phyloP scores from a whole-genome alignment of 2,888 invertebrate genomes.

The Amorpha juglandis region DNA sequence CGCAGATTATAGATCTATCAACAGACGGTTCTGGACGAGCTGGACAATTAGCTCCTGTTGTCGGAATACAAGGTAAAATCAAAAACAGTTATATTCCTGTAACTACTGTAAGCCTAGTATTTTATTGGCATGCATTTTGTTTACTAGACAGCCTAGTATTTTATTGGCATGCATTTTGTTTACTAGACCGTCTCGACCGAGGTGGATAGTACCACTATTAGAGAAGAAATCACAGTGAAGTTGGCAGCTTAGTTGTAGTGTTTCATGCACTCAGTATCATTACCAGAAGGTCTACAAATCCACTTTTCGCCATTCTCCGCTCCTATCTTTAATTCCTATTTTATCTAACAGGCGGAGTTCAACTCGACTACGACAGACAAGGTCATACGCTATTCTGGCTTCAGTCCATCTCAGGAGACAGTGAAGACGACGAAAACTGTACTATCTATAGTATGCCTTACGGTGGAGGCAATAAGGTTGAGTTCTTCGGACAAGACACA shows the following conservation, averaged over 20 bases:
- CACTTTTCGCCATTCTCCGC: too few species aligned
- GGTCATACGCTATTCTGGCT: constrained; percentile 94
- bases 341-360: constrained; percentile 88
- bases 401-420: constrained; percentile 86
- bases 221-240: background rate
- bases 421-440: constrained; percentile 92
- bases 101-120: background rate
- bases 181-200: too few species aligned
- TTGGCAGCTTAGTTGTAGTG: background rate
- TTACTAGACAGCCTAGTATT: background rate
- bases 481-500: constrained; percentile 91
- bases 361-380: constrained; percentile 95
- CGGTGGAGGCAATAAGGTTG: constrained; percentile 89
- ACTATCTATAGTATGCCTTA: constrained; percentile 94
- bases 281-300: too few species aligned
- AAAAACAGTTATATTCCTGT: background rate
- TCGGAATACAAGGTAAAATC: constrained; percentile 87
- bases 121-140: too few species aligned
- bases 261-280: too few species aligned
- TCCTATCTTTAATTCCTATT: background rate
- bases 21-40: constrained; percentile 90
- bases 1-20: constrained; percentile 94
- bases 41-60: constrained; percentile 93
- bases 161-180: too few species aligned
- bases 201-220: too few species aligned